Evolutionary conservation across 2,888 invertebrate genomes (phyloP).

Genomic region (Lasioglossum morio): DNA sequence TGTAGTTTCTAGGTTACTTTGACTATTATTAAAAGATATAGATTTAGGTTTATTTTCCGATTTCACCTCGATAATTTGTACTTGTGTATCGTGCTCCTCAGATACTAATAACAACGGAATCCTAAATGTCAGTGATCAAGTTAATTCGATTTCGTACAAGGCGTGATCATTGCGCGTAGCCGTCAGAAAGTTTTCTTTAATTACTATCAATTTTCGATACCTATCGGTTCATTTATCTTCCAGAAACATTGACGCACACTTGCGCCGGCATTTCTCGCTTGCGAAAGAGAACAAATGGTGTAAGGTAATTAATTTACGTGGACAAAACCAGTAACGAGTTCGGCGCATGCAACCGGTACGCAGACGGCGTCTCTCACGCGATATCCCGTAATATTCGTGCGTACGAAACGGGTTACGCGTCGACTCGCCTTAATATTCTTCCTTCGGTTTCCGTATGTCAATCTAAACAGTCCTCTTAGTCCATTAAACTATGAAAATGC

Average conservation of each 20-base stretch:
- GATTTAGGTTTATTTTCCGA: not conserved
- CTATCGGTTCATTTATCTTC: not conserved
- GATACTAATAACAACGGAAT: not conserved
- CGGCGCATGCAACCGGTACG: slow-evolving; percentile 74
- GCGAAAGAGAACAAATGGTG: slow-evolving; percentile 68
- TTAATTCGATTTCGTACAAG: not conserved
- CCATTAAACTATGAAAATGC: not conserved
- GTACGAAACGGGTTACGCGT: slow-evolving; percentile 38
- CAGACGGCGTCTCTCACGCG: slow-evolving; percentile 74
- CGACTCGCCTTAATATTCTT: slow-evolving; percentile 46
- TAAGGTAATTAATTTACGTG: slow-evolving; percentile 79
- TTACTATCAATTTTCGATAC: slow-evolving; percentile 4
- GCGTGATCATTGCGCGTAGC: not conserved
- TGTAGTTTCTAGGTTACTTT: not conserved
- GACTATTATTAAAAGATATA: not conserved
- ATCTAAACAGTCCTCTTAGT: not conserved
- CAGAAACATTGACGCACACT: slow-evolving; percentile 16
- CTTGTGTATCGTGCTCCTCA: not conserved
- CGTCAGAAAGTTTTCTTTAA: not conserved
- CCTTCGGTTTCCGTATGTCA: slow-evolving; percentile 23
- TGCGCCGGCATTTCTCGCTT: slow-evolving; percentile 32
- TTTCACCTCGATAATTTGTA: not conserved
- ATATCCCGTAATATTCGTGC: slow-evolving; percentile 72
- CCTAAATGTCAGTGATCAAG: not conserved
- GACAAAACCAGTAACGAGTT: slow-evolving; percentile 81